Conservation (phyloP, 2,888 invertebrate species). For the Pristionchus maxplancki region DNA sequence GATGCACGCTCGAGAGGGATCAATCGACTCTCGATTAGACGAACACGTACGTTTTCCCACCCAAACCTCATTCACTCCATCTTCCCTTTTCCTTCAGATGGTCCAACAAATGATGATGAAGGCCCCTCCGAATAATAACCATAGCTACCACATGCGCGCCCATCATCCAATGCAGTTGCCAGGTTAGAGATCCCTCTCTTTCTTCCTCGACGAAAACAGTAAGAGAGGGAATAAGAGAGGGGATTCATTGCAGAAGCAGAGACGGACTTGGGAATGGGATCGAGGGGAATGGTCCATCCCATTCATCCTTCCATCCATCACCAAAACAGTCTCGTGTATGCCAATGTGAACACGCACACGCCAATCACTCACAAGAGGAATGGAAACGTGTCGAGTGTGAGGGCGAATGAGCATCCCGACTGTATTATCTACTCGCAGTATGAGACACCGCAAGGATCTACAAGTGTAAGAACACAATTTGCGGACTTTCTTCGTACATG, state of each 20-base stretch:
- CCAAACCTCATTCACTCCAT: neutral
- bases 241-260: conserved; percentile 8
- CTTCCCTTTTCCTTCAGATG: conserved; percentile 21
- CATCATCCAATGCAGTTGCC: conserved; percentile 4
- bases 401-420: conserved; percentile 21
- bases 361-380: neutral
- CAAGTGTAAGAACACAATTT: neutral
- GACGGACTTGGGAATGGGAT: conserved; percentile 12
- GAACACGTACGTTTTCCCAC: conserved; percentile 63
- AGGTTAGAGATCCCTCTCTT: conserved; percentile 5
- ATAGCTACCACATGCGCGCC: conserved; percentile 11
- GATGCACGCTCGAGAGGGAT: conserved; percentile 72
- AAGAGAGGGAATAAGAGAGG: neutral
- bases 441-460: conserved; percentile 56
- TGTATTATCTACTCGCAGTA: conserved; percentile 67
- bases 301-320: conserved; percentile 19
- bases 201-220: neutral
- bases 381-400: conserved; percentile 1
- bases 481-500: neutral
- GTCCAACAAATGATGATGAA: conserved; percentile 50
- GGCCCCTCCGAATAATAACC: conserved; percentile 36
- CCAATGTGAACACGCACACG: conserved; percentile 14
- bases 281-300: neutral
- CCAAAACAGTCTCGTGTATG: conserved; percentile 9
- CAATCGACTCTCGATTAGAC: conserved; percentile 70